These are phyloP conservation scores for Rhopalosiphum nymphaeae DNA, from an alignment of 2,888 invertebrate species.

Conservation along the genomic window DNA sequence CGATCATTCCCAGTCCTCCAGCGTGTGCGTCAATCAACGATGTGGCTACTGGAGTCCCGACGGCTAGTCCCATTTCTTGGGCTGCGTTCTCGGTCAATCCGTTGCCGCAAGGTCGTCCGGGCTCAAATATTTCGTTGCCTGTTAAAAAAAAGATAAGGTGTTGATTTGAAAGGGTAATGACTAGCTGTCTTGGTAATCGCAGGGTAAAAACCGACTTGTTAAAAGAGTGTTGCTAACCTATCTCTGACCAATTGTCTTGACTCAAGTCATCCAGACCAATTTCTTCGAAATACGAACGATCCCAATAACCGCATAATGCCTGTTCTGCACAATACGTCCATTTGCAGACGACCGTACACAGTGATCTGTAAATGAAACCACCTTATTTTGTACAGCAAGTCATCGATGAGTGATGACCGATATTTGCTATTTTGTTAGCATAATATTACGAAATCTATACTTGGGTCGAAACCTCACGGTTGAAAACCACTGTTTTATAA, in stretches of 20 bases:
- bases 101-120: constrained; percentile 79
- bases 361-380: constrained; percentile 75
- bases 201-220: neutral
- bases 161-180: neutral
- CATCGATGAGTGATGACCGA: neutral
- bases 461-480: neutral
- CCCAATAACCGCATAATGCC: constrained; percentile 80
- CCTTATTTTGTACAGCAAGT: neutral
- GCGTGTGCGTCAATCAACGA: constrained; percentile 97
- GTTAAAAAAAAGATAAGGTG: constrained; percentile 56
- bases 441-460: neutral
- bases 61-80: constrained; percentile 77
- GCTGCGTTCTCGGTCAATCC: constrained; percentile 79
- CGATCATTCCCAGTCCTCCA: constrained; percentile 89
- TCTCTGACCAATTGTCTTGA: constrained; percentile 77
- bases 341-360: constrained; percentile 94
- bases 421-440: neutral
- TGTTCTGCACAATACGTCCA: constrained; percentile 84
- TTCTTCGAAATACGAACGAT: constrained; percentile 77
- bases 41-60: constrained; percentile 85
- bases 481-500: neutral
- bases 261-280: constrained; percentile 84
- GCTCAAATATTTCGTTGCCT: constrained; percentile 76
- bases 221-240: constrained; percentile 72
- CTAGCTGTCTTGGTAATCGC: neutral